phyloP scores from a whole-genome alignment of 2,797 vertebrate genomes.

The Bovichtus variegatus region DNA sequence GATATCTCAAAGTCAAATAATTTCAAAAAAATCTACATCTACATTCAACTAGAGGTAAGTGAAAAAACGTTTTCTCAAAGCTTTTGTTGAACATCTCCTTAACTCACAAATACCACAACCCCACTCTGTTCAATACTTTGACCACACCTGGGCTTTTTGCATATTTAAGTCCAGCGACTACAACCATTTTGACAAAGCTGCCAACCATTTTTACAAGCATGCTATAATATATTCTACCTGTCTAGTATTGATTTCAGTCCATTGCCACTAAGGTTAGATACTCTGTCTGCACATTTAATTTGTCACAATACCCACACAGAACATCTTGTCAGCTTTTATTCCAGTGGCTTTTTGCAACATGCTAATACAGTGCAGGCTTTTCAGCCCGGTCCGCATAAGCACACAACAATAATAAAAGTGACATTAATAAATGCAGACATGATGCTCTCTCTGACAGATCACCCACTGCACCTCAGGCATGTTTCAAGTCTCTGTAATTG shows the following conservation, averaged over 20 bases:
- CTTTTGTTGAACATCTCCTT: no score
- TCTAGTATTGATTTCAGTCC: neutral
- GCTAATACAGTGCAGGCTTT: neutral
- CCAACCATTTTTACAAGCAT: neutral
- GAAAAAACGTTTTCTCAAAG: no score
- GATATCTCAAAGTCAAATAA: neutral
- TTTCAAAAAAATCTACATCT: neutral
- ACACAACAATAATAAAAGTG: neutral
- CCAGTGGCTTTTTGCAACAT: constrained; percentile 7
- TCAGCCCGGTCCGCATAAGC: neutral
- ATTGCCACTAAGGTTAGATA: neutral
- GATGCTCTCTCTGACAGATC: constrained; percentile 14
- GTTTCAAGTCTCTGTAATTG: neutral
- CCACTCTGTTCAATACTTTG: neutral
- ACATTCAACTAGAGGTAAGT: no score
- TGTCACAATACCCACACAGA: neutral
- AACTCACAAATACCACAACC: neutral
- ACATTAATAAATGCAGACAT: constrained; percentile 1
- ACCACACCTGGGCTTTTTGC: neutral
- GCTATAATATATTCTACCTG: neutral
- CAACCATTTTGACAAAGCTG: neutral
- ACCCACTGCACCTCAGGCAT: neutral
- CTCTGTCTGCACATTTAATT: neutral
- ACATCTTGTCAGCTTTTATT: neutral
- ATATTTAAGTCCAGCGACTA: neutral